Evolutionary conservation across 2,797 vertebrate species (phyloP), one percentile per base, ranked within the genome.

Genomic region (Trachurus trachurus): DNA sequence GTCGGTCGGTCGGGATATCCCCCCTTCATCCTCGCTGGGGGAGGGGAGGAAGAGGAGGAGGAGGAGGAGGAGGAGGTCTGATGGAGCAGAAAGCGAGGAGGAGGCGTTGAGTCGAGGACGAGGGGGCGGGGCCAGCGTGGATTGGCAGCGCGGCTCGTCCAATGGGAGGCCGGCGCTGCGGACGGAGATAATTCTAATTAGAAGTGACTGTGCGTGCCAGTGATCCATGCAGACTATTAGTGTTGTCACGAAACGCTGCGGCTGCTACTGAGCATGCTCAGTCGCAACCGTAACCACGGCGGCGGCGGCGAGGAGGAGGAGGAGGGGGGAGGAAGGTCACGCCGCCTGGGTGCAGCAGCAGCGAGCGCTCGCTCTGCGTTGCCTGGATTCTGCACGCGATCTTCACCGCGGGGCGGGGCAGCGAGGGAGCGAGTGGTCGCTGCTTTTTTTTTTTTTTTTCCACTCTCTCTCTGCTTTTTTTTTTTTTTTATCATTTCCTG

Each of bases 181-280:
- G 89, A 91, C 81, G 29, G 85, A 93, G 91, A 88, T 92, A 79
- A 90, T 86, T 82, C 65, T 94, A 94, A 95, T 93, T 76, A 85
- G 90, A 94, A 88, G 88, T 92, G 95, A 94, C 94, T 79, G 61
- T 88, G 86, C 89, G 86, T 92, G 92, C 90, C 91, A 93, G 91
- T 83, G 92, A 94, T 94, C 94, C 93, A 84, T 92, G 91, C 93
- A 89, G 89, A 90, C 93, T 83, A 94, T 95, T 95, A 94, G 92
- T 87, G 92, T 86, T 92, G 94, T 95, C 94, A 95, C 94, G 94
- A 87, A 94, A 94, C 86, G 45, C 87, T 74, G 89, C 61, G 68
- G 88, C 69, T 19, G 70, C 87, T 63, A 87, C 90, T 92, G 93
- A 3, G 93, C 95, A 94, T 95, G 94, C 92, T 89, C 93, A 40